Evolutionary conservation across 1,140 invertebrate species (phyloP), one percentile per base, ranked within the genome.

Genomic region (Luehdorfia chinensis): DNA sequence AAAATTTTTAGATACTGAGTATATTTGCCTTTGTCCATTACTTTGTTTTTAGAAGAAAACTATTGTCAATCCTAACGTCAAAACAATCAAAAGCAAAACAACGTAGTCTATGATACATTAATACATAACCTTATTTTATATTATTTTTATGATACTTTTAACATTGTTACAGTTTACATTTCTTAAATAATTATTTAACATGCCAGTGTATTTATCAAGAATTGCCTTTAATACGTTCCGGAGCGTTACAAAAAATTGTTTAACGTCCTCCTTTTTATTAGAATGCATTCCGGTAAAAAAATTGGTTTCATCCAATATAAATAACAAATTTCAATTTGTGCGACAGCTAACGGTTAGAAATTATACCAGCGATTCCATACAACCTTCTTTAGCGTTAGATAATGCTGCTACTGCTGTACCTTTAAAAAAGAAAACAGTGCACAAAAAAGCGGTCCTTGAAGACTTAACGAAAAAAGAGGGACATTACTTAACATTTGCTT

Each of bases 391-490:
- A 43, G 59, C 77, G 1, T 48, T 80, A 47, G 81, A 85, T 47
- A 81, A 73, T 54, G 59, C 70, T 4, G 55, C 44, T 34, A 57
- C 70, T 4, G 55, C 44, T 34, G 55, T 80, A 46, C 75, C 78
- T 0, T 48, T 86, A n/a, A 86, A 80, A 66, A 84, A 84, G 70
- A 86, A 86, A 48, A 66, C 55, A 5, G 37, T 77, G 7, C 68
- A 86, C 21, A 84, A 83, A 45, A 83, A 81, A 43, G 59, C 63
- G 0, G 49, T 49, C 1, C 41, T 78, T 1, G 66, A 70, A 36
- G 76, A 86, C 39, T 56, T 86, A 11, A 59, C 55, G 0, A 62
- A 73, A 2, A 80, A 84, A 59, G 79, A 85, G 34, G 79, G 83
- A 0, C 75, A 84, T 60, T 86, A 58, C 32, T 58, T 86, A 30